Evolutionary conservation across 2,888 invertebrate species (phyloP).

Genomic region (Amblyteles armatorius): DNA sequence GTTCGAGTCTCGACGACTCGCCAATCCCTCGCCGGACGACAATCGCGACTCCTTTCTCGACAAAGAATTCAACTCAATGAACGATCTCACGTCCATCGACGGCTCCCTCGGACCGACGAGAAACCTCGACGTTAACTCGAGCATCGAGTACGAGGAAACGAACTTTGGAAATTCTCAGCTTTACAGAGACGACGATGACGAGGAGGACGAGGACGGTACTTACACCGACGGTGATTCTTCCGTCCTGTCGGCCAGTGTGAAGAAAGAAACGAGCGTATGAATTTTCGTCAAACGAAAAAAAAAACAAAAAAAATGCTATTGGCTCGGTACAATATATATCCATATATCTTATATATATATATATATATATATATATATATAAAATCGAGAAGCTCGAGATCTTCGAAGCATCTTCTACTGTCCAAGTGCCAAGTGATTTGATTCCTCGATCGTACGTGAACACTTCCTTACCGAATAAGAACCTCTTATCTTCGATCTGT

Average conservation of each 20-base stretch:
- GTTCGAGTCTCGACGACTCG: slow-evolving; percentile 3
- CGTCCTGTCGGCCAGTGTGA: slow-evolving; percentile 73
- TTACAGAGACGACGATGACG: slow-evolving; percentile 61
- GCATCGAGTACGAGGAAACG: slow-evolving; percentile 69
- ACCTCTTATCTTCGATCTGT: slow-evolving; percentile 34
- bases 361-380: too few relatives aligned
- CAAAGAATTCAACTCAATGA: slow-evolving; percentile 74
- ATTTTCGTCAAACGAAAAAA: neutral
- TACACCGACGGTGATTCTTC: slow-evolving; percentile 68
- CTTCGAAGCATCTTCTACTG: slow-evolving; percentile 57
- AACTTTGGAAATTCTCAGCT: slow-evolving; percentile 66
- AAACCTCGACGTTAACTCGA: slow-evolving; percentile 70
- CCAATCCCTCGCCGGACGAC: slow-evolving; percentile 33
- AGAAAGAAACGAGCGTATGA: slow-evolving; percentile 83
- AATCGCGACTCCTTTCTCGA: slow-evolving; percentile 59
- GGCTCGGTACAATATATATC: neutral
- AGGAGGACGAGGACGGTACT: slow-evolving; percentile 60
- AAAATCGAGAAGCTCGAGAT: slow-evolving; percentile 1
- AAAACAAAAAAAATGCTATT: neutral
- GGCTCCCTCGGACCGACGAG: slow-evolving; percentile 69
- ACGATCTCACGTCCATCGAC: slow-evolving; percentile 73
- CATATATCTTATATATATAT: neutral
- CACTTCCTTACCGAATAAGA: slow-evolving; percentile 28
- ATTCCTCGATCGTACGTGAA: slow-evolving; percentile 54
- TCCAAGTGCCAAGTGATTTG: slow-evolving; percentile 68